Evolutionary conservation across 2,113 vertebrate species (phyloP).

Genomic region (Terrapene triunguis): DNA sequence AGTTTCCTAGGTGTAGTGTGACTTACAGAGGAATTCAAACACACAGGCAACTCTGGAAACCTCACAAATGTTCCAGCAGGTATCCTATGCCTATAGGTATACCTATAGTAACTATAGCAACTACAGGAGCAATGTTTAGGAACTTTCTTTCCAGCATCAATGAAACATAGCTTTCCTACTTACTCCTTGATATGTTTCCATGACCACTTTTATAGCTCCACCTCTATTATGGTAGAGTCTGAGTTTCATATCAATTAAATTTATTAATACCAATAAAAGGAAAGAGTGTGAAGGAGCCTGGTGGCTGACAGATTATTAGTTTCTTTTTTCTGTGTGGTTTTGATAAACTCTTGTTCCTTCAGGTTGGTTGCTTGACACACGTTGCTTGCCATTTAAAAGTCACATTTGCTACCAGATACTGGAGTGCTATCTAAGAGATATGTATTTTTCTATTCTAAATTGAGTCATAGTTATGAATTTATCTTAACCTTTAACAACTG

Average conservation of each 20-base stretch:
- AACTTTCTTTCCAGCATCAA: neutral
- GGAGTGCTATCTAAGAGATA: neutral
- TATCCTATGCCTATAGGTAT: too few relatives aligned
- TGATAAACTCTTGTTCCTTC: neutral
- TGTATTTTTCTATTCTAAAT: neutral
- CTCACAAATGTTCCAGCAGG: neutral
- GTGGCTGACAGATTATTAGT: neutral
- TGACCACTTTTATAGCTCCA: neutral
- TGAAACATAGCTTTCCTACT: neutral
- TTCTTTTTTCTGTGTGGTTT: neutral
- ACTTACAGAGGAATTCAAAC: neutral
- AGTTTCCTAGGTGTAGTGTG: neutral
- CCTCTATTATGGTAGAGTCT: neutral
- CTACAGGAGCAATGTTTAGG: neutral
- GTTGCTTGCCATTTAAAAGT: neutral
- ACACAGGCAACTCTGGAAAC: neutral
- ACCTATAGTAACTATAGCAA: neutral
- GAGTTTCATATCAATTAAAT: neutral
- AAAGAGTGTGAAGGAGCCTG: neutral
- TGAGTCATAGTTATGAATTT: neutral
- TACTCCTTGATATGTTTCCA: neutral
- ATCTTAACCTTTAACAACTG: neutral
- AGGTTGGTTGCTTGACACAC: neutral
- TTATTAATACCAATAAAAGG: neutral
- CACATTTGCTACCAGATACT: neutral